A percentile compares a stretch with the other conserved stretches of the same genome.
phyloP scores from a whole-genome alignment of 92 coral and sea anemone species.

The Chrysogorgia sp. region DNA sequence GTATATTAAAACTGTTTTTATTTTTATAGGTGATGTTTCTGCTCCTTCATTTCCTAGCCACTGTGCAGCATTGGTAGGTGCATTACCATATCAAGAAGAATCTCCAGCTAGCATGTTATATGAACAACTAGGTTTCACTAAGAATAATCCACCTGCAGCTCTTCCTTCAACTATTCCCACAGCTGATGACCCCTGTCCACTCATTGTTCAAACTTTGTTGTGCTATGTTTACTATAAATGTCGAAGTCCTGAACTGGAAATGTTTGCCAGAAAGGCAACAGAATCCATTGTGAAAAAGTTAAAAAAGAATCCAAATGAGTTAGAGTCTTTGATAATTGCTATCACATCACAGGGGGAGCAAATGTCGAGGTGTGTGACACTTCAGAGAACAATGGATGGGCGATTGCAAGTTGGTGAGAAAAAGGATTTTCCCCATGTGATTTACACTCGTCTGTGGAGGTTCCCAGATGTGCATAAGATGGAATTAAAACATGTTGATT shows the following conservation, averaged over 20 bases:
- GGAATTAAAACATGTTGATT: slow-evolving; percentile 97
- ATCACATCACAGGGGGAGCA: slow-evolving; percentile 95
- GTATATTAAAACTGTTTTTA: too few relatives aligned
- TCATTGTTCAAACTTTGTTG: slow-evolving; percentile 91
- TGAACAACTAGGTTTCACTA: slow-evolving; percentile 45
- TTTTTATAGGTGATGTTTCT: slow-evolving; percentile 33
- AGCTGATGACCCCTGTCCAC: slow-evolving; percentile 97
- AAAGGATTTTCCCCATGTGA: slow-evolving; percentile 99
- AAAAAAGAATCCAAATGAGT: slow-evolving; percentile 90
- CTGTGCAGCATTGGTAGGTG: slow-evolving; percentile 35
- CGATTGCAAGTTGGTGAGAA: slow-evolving; percentile 97
- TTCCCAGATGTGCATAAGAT: slow-evolving; percentile 99
- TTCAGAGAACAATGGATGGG: slow-evolving; percentile 99
- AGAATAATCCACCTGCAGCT: slow-evolving; percentile 60
- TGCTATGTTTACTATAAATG: slow-evolving; percentile 93
- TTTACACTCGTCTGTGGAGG: slow-evolving; percentile 97
- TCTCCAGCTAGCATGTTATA: slow-evolving; percentile 40
- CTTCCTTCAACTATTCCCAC: slow-evolving; percentile 85
- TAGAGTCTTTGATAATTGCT: slow-evolving; percentile 93
- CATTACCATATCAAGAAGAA: slow-evolving; percentile 28
- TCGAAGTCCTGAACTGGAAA: slow-evolving; percentile 90
- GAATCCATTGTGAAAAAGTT: slow-evolving; percentile 95
- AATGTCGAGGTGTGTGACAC: slow-evolving; percentile 97
- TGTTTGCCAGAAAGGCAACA: slow-evolving; percentile 93
- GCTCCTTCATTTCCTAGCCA: slow-evolving; percentile 23